A percentile compares a stretch with the other conserved stretches of the same genome.
These are phyloP conservation scores for Drosophila nigrodunni DNA, from an alignment of 1,140 invertebrate species.

Conservation along the genomic window DNA sequence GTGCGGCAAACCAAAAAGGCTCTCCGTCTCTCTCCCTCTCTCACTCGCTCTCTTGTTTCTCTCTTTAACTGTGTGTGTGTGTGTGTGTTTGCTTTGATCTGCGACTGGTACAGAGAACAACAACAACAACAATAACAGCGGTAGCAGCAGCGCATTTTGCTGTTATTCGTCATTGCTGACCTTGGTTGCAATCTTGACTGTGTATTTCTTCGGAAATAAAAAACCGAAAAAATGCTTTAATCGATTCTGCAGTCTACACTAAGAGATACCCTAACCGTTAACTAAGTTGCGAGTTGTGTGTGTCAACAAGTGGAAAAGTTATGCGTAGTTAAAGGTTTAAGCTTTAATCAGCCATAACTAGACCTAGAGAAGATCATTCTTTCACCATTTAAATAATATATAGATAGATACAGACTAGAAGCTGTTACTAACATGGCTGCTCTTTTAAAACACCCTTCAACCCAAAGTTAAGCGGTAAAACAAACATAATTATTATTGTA, in stretches of 20 bases:
- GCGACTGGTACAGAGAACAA: slow-evolving; percentile 66
- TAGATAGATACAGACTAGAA: too few relatives aligned
- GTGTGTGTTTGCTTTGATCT: slow-evolving; percentile 58
- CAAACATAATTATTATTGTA: slow-evolving; percentile 11
- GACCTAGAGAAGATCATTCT: too few relatives aligned
- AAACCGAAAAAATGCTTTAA: too few relatives aligned
- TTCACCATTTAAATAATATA: too few relatives aligned
- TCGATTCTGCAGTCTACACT: too few relatives aligned
- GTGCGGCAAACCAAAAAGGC: slow-evolving; percentile 66
- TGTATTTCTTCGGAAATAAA: slow-evolving; percentile 47
- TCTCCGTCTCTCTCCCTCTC: slow-evolving; percentile 28
- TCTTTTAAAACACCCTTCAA: too few relatives aligned
- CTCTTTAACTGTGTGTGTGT: slow-evolving; percentile 19
- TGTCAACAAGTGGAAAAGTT: too few relatives aligned
- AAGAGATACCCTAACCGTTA: too few relatives aligned
- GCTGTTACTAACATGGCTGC: too few relatives aligned
- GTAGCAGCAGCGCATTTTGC: slow-evolving; percentile 73
- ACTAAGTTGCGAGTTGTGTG: too few relatives aligned
- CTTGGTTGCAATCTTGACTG: slow-evolving; percentile 80
- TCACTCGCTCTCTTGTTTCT: slow-evolving; percentile 5
- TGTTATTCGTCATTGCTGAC: slow-evolving; percentile 83
- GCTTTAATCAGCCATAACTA: too few relatives aligned
- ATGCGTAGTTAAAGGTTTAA: too few relatives aligned
- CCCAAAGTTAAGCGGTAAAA: slow-evolving; percentile 13
- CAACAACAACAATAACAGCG: slow-evolving; percentile 9